Evolutionary conservation across 23 tunicate species (phyloP).

Genomic region (Ascidia mentula): DNA sequence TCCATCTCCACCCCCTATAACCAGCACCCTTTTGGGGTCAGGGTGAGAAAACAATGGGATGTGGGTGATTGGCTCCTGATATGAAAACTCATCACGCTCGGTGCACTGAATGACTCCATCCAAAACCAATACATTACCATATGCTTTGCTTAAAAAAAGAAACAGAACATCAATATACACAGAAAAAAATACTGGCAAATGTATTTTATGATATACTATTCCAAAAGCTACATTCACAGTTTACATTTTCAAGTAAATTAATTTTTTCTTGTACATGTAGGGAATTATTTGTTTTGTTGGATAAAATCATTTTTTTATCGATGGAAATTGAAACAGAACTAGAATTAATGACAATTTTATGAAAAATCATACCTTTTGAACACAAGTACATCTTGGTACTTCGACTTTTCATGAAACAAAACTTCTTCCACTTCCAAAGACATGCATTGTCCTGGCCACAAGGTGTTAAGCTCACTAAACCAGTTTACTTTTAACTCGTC

Average conservation of each 20-base stretch:
- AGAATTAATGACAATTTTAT: not conserved
- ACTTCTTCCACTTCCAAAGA: conserved; percentile 84
- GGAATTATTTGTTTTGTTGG: no score
- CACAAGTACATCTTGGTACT: conserved; percentile 77
- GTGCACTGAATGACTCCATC: conserved; percentile 98
- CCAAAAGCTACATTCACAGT: no score
- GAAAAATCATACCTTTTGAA: conserved; percentile 65
- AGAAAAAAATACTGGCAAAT: no score
- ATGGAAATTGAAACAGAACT: no score
- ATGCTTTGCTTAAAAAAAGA: conserved; percentile 35
- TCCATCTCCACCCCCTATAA: conserved; percentile 97
- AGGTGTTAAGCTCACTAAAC: conserved; percentile 81
- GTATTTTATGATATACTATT: no score
- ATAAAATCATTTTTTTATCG: no score
- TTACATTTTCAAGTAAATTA: no score
- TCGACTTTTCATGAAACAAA: conserved; percentile 82
- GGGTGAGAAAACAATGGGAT: conserved; percentile 83
- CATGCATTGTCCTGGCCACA: conserved; percentile 99
- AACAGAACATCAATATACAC: no score
- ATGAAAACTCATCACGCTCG: conserved; percentile 93
- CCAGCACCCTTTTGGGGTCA: conserved; percentile 58
- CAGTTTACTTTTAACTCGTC: conserved; percentile 56
- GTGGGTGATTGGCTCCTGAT: conserved; percentile 86
- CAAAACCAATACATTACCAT: conserved; percentile 90
- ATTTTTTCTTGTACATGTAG: no score